phyloP scores from a whole-genome alignment of 2,113 vertebrate species.

The Mormyrus lacerda region DNA sequence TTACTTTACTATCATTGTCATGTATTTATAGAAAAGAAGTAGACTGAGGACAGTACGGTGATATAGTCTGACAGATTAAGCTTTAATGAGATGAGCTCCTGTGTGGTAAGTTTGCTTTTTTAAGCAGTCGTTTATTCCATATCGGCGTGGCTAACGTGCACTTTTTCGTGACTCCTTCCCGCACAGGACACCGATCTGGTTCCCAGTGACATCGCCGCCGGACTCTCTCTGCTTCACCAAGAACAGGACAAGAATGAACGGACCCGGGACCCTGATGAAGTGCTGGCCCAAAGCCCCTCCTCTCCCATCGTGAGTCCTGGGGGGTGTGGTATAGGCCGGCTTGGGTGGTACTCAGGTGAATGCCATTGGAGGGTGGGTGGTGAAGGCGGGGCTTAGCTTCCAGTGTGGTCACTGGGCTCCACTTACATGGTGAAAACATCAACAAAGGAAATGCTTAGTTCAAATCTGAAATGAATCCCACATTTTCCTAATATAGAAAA shows the following conservation, averaged over 20 bases:
- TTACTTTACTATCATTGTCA: not conserved
- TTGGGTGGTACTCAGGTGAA: not conserved
- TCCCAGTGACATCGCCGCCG: constrained; percentile 88
- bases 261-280: constrained; percentile 65
- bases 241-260: constrained; percentile 80
- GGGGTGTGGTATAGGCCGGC: not conserved
- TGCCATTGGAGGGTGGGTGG: not conserved
- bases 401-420: not conserved
- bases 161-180: not conserved
- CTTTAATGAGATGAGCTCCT: not conserved
- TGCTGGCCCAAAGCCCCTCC: constrained; percentile 60
- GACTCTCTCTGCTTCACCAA: constrained; percentile 86
- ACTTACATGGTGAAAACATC: not conserved
- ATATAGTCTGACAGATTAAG: not conserved
- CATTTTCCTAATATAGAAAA: not conserved
- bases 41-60: not conserved
- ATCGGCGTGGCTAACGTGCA: not conserved
- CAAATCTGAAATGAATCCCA: not conserved
- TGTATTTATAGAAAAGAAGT: not conserved
- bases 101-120: not conserved
- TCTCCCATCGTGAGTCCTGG: constrained; percentile 61
- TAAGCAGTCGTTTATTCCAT: not conserved
- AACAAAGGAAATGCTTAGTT: not conserved
- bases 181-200: constrained; percentile 91
- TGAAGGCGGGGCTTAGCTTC: not conserved